A percentile compares a stretch with the other conserved stretches of the same genome.
These are phyloP conservation scores for Ophion ellenae DNA, from an alignment of 2,888 invertebrate genomes.

Conservation along the genomic window DNA sequence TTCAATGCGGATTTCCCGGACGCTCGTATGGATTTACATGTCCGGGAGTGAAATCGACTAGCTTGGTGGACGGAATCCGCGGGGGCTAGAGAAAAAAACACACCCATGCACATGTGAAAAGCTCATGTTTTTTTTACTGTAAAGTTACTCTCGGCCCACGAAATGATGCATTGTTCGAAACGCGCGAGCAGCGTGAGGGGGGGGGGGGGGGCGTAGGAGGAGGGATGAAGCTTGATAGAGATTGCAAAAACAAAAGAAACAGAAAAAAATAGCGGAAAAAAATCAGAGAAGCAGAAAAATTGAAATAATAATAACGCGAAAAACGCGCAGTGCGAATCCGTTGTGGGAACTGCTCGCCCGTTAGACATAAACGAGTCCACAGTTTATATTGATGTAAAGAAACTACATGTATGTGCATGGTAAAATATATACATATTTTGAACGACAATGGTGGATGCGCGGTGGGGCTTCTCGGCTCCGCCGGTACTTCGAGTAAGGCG, in stretches of 20 bases:
- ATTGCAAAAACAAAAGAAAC: conserved; percentile 38
- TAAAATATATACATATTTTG: too few species aligned
- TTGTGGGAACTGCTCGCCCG: background rate
- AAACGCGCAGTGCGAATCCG: background rate
- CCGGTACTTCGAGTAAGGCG: too few species aligned
- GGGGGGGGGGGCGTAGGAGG: background rate
- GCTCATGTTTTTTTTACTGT: background rate
- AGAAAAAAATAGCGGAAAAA: background rate
- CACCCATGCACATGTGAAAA: too few species aligned
- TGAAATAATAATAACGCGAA: background rate
- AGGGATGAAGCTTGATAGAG: background rate
- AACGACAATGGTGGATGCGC: too few species aligned
- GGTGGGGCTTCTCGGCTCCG: too few species aligned
- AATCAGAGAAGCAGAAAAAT: conserved; percentile 22
- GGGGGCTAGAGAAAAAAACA: too few species aligned
- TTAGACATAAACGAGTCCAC: too few species aligned
- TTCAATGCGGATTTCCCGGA: background rate
- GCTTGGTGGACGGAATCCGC: background rate
- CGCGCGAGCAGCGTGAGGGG: conserved; percentile 2
- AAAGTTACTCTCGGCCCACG: conserved; percentile 17
- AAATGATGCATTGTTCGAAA: conserved; percentile 51
- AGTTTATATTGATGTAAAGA: too few species aligned
- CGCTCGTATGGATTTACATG: too few species aligned
- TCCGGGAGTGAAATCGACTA: background rate
- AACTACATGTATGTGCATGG: too few species aligned